These are phyloP conservation scores for Mionectes macconnelli DNA, from an alignment of 2,113 vertebrate species.

Conservation along the genomic window DNA sequence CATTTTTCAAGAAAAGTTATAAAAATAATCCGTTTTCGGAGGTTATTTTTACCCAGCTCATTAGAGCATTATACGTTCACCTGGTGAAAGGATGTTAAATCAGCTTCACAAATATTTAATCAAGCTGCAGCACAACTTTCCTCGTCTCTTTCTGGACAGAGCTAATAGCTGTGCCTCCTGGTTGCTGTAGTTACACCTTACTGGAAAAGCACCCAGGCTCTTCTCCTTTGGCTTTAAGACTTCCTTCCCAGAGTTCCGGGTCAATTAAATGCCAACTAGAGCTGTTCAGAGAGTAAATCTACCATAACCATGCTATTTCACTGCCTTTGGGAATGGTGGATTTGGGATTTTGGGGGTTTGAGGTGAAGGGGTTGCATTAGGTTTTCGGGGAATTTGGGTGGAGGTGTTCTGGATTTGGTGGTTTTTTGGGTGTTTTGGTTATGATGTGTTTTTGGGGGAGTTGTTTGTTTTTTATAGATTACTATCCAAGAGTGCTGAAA, in stretches of 20 bases:
- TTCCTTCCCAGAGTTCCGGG: neutral
- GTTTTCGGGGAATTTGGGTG: neutral
- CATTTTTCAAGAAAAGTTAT: slow-evolving; percentile 7
- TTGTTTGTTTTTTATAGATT: neutral
- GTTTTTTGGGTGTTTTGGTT: neutral
- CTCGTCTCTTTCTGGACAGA: neutral
- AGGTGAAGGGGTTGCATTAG: neutral
- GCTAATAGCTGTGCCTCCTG: neutral
- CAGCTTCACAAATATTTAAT: slow-evolving; percentile 77
- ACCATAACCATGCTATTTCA: neutral
- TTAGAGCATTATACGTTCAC: neutral
- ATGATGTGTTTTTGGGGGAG: neutral
- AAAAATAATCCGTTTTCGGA: slow-evolving; percentile 13
- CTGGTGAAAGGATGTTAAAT: slow-evolving; percentile 62
- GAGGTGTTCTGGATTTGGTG: neutral
- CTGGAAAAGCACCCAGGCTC: neutral
- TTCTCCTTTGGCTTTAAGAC: neutral
- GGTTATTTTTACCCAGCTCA: slow-evolving; percentile 58
- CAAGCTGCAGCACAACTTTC: slow-evolving; percentile 30
- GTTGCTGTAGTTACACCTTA: slow-evolving; percentile 50
- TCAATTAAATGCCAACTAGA: neutral
- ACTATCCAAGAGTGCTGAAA: neutral
- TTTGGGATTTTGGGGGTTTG: accelerated
- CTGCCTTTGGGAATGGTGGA: neutral
- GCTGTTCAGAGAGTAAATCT: neutral